Evolutionary conservation across 2,888 invertebrate genomes (phyloP), one percentile per base, ranked within the genome.

Genomic region (Leptura quadrifasciata): DNA sequence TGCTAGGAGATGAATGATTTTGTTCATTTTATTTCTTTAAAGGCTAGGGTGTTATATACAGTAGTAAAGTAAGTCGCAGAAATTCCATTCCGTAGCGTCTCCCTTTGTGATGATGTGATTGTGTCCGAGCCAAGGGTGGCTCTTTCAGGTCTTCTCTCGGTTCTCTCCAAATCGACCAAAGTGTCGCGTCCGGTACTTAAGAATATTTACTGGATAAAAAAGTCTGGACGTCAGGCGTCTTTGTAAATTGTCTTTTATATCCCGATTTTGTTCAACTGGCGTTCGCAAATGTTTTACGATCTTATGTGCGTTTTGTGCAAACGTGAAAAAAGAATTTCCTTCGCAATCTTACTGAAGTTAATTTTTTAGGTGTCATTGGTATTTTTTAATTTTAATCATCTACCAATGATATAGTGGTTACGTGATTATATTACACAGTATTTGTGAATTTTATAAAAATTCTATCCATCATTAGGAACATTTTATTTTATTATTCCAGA

Each of bases 111-210:
- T 79, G 80, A 79, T 78, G 82, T 76, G 81, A 80, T 80, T 81
- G 81, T 80, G 80, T 78, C 82, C 79, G 83, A 80, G 80, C 75
- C 71, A 68, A 69, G 72, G 72, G 75, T 75, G 63, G 68, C 63
- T 31, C 57, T 72, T 64, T 58, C 68, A 58, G 64, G 71, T 73
- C 75, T 68, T 69, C 15, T 70, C 70, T 71, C 71, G 58, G 68
- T 71, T 76, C 63, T 75, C 68, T 67, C 72, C 69, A 75, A 75
- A 80, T 78, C 76, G 76, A 77, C 79, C 75, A 79, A 82, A 86
- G 87, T 87, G 87, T 86, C 85, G 85, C 86, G 85, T 88, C 87
- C 88, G 87, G 87, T 87, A 85, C 88, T 88, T 87, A 87, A 87
- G 87, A 86, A 87, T 87, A 88, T 88, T 88, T 88, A 88, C 87